Evolutionary conservation across 2,797 vertebrate genomes (phyloP).

Genomic region (Liasis olivaceus): DNA sequence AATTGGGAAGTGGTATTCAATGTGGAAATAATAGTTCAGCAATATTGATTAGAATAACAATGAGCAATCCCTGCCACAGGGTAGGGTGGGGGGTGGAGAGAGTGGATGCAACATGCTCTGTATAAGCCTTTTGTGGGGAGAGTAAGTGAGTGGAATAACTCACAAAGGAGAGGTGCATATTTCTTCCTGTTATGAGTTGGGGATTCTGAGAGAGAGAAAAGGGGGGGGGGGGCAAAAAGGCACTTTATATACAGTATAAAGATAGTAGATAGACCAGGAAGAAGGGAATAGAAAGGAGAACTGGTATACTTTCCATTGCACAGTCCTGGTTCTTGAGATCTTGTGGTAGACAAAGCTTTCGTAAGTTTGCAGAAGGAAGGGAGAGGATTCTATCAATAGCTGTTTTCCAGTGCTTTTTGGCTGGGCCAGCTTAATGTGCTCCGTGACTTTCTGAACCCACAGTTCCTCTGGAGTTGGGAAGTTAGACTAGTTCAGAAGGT

Average conservation of each 20-base stretch:
- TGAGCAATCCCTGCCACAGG: not conserved
- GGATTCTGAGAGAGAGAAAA: not conserved
- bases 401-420: not conserved
- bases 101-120: not conserved
- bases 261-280: not conserved
- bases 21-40: not conserved
- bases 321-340: not conserved
- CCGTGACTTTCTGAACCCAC: not conserved
- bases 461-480: not conserved
- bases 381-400: not conserved
- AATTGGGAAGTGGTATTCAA: not conserved
- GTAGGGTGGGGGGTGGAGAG: not conserved
- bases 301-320: not conserved
- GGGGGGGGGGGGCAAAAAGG: not conserved
- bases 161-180: not conserved
- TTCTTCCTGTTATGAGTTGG: not conserved
- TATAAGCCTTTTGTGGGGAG: not conserved
- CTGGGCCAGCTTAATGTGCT: not conserved
- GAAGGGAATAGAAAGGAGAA: not conserved
- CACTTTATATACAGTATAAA: no score
- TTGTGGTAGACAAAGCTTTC: not conserved
- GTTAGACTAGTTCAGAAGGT: not conserved
- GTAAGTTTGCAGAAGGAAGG: not conserved
- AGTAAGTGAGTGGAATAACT: not conserved
- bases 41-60: not conserved